A percentile compares a stretch with the other conserved stretches of the same genome.
Conservation (phyloP, 2,888 invertebrate species). For the Hirtodrosophila confusa region DNA sequence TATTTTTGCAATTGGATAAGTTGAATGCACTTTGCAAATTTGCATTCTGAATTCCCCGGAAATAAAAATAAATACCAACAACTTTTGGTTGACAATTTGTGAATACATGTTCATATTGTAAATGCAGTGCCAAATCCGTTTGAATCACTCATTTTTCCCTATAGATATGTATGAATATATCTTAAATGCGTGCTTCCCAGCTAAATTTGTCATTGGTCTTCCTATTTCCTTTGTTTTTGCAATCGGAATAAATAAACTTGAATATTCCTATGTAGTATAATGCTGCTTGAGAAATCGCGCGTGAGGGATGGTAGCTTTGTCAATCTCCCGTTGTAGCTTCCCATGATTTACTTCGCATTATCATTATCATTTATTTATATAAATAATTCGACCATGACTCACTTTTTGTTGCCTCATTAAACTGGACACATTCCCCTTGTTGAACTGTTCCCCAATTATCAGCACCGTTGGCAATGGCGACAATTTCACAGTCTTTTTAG, state of each 20-base stretch:
- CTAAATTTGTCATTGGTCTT: conserved; percentile 8
- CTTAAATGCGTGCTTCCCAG: background rate
- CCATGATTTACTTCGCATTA: background rate
- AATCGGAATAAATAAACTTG: conserved; percentile 9
- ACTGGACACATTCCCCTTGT: conserved; percentile 23
- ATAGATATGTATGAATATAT: no score
- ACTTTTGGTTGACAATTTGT: no score
- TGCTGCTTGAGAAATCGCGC: no score
- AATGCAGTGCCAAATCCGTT: no score
- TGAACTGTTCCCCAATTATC: conserved; percentile 42
- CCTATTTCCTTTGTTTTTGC: conserved; percentile 18
- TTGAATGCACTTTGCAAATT: conserved; percentile 53
- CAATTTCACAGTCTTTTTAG: conserved; percentile 40
- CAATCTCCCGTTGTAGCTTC: conserved; percentile 10
- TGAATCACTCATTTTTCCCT: no score
- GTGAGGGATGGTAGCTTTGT: conserved; percentile 15
- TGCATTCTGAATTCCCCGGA: conserved; percentile 21
- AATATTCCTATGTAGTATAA: no score
- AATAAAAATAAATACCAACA: conserved; percentile 4
- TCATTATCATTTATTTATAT: conserved; percentile 31
- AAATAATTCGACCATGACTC: conserved; percentile 58
- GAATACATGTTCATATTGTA: no score
- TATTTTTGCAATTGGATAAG: conserved; percentile 37
- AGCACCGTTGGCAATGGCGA: conserved; percentile 31
- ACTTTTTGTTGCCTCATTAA: conserved; percentile 40